Percentiles rank a stretch among this genome's conserved stretches.
These are phyloP conservation scores for Hippocampus zosterae DNA, from an alignment of 2,113 vertebrate genomes.

Conservation along the genomic window DNA sequence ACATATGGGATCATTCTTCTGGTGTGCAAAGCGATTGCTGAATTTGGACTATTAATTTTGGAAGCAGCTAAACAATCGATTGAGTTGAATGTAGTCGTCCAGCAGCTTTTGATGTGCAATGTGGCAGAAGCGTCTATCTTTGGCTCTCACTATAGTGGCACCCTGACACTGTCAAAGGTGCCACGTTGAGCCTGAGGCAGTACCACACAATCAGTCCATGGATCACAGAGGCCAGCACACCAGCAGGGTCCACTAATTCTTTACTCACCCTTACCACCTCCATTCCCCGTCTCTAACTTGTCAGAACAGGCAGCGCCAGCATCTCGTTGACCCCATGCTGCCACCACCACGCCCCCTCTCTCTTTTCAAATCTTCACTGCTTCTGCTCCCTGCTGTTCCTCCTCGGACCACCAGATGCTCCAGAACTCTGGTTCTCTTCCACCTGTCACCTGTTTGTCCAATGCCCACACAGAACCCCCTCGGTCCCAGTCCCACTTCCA, in stretches of 20 bases:
- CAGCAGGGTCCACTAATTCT: slow-evolving; percentile 51
- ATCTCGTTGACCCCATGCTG: slow-evolving; percentile 13
- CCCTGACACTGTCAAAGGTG: slow-evolving; percentile 61
- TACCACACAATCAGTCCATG: slow-evolving; percentile 47
- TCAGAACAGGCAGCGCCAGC: slow-evolving; percentile 15
- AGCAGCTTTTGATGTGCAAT: slow-evolving; percentile 56
- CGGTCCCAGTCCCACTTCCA: background rate
- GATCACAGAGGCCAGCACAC: slow-evolving; percentile 48
- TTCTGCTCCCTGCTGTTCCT: slow-evolving; percentile 1
- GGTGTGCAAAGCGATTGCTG: background rate
- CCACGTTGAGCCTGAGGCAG: slow-evolving; percentile 54
- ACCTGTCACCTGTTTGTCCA: slow-evolving; percentile 3
- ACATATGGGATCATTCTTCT: too few relatives aligned
- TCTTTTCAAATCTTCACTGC: background rate
- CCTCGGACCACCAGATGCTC: slow-evolving; percentile 3
- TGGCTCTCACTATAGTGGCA: slow-evolving; percentile 47
- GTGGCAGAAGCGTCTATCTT: slow-evolving; percentile 54
- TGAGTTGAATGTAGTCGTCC: slow-evolving; percentile 44
- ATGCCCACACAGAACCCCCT: background rate
- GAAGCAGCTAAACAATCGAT: slow-evolving; percentile 35
- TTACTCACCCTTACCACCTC: slow-evolving; percentile 24
- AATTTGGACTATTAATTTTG: background rate
- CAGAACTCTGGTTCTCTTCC: background rate
- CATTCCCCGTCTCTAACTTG: slow-evolving; percentile 8
- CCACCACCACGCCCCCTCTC: slow-evolving; percentile 7